A percentile compares a stretch with the other conserved stretches of the same genome.
phyloP scores from a whole-genome alignment of 2,113 vertebrate species.

The Labrus mixtus region DNA sequence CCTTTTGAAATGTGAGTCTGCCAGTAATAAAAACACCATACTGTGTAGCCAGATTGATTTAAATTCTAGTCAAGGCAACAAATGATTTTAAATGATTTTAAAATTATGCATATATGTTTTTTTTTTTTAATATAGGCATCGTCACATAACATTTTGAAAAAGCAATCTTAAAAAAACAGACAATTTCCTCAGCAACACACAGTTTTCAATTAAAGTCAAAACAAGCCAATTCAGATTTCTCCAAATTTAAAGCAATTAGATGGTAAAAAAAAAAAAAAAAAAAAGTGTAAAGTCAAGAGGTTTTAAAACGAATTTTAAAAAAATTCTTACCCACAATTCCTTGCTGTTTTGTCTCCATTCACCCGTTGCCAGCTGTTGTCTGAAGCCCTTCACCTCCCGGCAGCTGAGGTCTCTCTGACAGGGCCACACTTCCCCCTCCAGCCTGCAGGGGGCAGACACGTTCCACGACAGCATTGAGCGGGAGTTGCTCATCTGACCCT shows the following conservation, averaged over 20 bases:
- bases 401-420: conserved; percentile 62
- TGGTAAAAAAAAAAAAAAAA: not conserved
- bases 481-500: conserved; percentile 22
- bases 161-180: too few relatives aligned
- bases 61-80: too few relatives aligned
- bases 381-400: conserved; percentile 51
- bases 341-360: conserved; percentile 66
- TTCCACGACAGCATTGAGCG: conserved; percentile 74
- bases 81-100: too few relatives aligned
- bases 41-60: not conserved
- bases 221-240: not conserved
- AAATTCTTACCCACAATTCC: conserved; percentile 75
- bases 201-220: not conserved
- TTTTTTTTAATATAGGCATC: too few relatives aligned
- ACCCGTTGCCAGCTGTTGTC: conserved; percentile 25
- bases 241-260: not conserved
- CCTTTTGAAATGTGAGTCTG: not conserved
- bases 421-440: conserved; percentile 76
- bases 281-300: not conserved
- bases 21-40: not conserved
- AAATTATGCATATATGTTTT: too few relatives aligned
- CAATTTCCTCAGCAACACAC: not conserved
- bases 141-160: too few relatives aligned
- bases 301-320: too few relatives aligned
- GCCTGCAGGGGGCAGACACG: conserved; percentile 79